These are phyloP conservation scores for Drosophila parvula DNA, from an alignment of 1,140 invertebrate species.

Conservation along the genomic window DNA sequence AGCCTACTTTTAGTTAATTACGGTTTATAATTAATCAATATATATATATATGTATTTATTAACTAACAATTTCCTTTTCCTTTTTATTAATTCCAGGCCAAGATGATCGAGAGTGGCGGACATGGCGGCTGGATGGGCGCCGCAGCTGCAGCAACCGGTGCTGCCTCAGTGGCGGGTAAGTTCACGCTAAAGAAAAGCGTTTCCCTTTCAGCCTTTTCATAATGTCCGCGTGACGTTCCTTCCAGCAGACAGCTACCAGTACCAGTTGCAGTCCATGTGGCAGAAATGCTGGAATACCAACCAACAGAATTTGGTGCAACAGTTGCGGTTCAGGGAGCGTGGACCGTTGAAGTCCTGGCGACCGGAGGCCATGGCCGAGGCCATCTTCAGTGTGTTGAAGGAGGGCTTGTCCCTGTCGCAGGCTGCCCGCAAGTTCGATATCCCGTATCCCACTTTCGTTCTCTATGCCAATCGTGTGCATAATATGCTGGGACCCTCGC, in stretches of 20 bases:
- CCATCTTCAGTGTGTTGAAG: conserved; percentile 95
- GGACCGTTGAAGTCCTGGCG: conserved; percentile 96
- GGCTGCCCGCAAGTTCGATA: conserved; percentile 95
- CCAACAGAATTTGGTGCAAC: conserved; percentile 92
- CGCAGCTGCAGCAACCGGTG: conserved; percentile 73
- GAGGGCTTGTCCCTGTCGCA: conserved; percentile 95
- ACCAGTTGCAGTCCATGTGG: conserved; percentile 96
- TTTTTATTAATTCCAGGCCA: conserved; percentile 64
- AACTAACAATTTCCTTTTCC: conserved; percentile 29
- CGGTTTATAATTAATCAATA: no score
- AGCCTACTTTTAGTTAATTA: no score
- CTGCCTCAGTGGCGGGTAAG: conserved; percentile 81
- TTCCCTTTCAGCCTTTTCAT: conserved; percentile 32
- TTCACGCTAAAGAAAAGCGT: conserved; percentile 17
- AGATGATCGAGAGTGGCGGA: conserved; percentile 81
- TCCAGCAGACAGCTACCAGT: conserved; percentile 95
- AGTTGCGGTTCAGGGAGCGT: conserved; percentile 94
- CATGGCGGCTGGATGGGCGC: conserved; percentile 81
- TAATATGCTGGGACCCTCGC: conserved; percentile 95
- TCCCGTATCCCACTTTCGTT: conserved; percentile 96
- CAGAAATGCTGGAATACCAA: conserved; percentile 97
- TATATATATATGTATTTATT: not conserved
- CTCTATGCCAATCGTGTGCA: conserved; percentile 96
- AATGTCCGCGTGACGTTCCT: conserved; percentile 60
- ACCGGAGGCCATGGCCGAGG: conserved; percentile 96